Percentiles rank a stretch among this genome's conserved stretches.
Conservation (phyloP, 23 tunicate species). For the Ascidia mentula region DNA sequence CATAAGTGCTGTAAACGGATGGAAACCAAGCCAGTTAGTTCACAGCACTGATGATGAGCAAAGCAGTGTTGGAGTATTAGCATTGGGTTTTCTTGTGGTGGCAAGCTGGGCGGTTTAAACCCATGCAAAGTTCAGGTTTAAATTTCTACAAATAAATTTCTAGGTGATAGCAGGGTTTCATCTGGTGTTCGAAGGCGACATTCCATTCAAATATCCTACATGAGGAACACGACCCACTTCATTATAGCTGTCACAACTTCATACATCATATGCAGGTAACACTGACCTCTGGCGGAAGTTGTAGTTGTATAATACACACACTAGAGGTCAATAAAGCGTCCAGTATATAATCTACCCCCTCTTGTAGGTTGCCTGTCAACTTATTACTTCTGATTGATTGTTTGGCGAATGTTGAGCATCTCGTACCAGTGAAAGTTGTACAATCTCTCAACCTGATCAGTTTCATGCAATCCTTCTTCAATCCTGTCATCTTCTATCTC, state of each 20-base stretch:
- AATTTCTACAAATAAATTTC: no score
- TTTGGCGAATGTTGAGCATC: background rate
- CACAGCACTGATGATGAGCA: no score
- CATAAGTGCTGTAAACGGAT: no score
- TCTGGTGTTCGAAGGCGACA: background rate
- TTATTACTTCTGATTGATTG: conserved; percentile 7
- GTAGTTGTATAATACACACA: no score
- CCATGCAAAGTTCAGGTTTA: no score
- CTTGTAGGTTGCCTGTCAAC: conserved; percentile 4
- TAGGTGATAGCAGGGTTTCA: background rate
- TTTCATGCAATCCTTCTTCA: conserved; percentile 12
- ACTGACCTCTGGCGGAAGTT: no score
- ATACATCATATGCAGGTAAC: conserved; percentile 10
- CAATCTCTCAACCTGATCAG: background rate
- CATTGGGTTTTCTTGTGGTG: no score
- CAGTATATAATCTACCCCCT: no score
- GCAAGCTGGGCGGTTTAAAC: no score
- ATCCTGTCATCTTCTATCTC: conserved; percentile 16
- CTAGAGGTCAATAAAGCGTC: no score
- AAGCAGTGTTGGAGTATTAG: no score
- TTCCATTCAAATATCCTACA: conserved; percentile 18
- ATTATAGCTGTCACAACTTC: conserved; percentile 1
- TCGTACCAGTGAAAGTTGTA: background rate
- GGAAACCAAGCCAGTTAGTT: no score
- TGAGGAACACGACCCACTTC: conserved; percentile 27